Conservation (phyloP, 2,888 invertebrate species). For the Drosophila macrospina region DNA sequence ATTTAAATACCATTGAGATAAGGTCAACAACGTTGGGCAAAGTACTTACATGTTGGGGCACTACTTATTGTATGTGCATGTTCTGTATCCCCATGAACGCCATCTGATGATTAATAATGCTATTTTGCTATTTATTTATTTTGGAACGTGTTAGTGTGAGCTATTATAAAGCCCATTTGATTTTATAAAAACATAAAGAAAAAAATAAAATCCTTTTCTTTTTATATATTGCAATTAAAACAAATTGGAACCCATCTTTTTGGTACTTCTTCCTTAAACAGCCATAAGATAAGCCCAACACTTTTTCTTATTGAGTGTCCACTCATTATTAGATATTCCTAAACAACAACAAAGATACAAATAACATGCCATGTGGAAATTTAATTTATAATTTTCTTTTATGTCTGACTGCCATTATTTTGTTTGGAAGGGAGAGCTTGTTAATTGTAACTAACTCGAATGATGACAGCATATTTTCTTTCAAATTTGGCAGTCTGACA, state of each 20-base stretch:
- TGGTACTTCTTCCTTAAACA: background rate
- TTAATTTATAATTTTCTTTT: too few relatives aligned
- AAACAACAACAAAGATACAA: too few relatives aligned
- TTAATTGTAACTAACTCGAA: constrained; percentile 64
- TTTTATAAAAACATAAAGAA: constrained; percentile 31
- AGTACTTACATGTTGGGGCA: too few relatives aligned
- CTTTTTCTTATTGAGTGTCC: constrained; percentile 20
- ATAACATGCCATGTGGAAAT: too few relatives aligned
- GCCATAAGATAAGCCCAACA: constrained; percentile 11
- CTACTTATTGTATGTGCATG: too few relatives aligned
- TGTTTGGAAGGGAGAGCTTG: constrained; percentile 31
- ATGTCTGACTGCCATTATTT: constrained; percentile 15
- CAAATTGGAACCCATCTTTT: constrained; percentile 31
- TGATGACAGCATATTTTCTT: constrained; percentile 75
- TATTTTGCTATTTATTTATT: too few relatives aligned
- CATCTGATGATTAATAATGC: too few relatives aligned
- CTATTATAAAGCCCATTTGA: constrained; percentile 42
- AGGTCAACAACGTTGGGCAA: too few relatives aligned
- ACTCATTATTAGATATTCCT: constrained; percentile 66
- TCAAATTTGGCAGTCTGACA: constrained; percentile 28
- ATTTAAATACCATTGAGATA: too few relatives aligned
- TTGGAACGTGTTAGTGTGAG: constrained; percentile 34
- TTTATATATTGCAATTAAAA: constrained; percentile 18
- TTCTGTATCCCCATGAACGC: too few relatives aligned
- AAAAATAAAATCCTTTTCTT: constrained; percentile 12